Conservation (phyloP, 2,888 invertebrate genomes). For the Steinernema carpocapsae region DNA sequence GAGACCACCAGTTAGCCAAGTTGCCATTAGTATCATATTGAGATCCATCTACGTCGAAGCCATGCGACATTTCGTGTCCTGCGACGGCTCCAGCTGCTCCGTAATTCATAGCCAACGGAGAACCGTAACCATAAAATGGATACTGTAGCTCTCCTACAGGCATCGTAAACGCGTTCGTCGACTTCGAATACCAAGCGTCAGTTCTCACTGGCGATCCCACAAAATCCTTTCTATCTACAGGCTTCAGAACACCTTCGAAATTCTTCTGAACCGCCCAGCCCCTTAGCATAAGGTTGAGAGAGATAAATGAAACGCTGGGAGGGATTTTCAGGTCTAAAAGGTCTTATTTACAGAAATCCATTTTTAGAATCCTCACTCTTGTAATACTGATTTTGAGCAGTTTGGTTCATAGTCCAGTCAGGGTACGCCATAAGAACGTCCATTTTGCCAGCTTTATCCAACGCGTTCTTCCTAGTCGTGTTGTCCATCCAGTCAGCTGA, state of each 20-base stretch:
- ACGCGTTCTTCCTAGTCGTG: constrained; percentile 37
- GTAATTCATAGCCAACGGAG: constrained; percentile 46
- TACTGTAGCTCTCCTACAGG: constrained; percentile 47
- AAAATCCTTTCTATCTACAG: constrained; percentile 38
- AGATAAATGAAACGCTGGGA: constrained; percentile 40
- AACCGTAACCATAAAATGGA: constrained; percentile 43
- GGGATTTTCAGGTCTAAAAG: constrained; percentile 33
- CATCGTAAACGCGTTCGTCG: constrained; percentile 43
- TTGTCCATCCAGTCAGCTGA: constrained; percentile 41
- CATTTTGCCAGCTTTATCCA: constrained; percentile 39
- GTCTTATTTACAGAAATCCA: not conserved
- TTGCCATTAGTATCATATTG: constrained; percentile 64
- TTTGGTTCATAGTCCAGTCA: constrained; percentile 41
- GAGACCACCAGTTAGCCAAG: constrained; percentile 49
- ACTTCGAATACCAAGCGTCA: constrained; percentile 44
- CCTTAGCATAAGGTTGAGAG: constrained; percentile 40
- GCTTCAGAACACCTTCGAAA: constrained; percentile 18
- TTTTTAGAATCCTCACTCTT: constrained; percentile 8
- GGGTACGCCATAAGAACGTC: constrained; percentile 46
- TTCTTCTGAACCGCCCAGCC: constrained; percentile 44
- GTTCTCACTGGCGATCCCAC: constrained; percentile 45
- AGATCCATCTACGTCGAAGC: constrained; percentile 49
- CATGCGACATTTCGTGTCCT: constrained; percentile 58
- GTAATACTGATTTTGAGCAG: constrained; percentile 39
- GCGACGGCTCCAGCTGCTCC: constrained; percentile 65